Evolutionary conservation across 2,113 vertebrate genomes (phyloP), one percentile per base, ranked within the genome.

Genomic region (Oreochromis aureus): DNA sequence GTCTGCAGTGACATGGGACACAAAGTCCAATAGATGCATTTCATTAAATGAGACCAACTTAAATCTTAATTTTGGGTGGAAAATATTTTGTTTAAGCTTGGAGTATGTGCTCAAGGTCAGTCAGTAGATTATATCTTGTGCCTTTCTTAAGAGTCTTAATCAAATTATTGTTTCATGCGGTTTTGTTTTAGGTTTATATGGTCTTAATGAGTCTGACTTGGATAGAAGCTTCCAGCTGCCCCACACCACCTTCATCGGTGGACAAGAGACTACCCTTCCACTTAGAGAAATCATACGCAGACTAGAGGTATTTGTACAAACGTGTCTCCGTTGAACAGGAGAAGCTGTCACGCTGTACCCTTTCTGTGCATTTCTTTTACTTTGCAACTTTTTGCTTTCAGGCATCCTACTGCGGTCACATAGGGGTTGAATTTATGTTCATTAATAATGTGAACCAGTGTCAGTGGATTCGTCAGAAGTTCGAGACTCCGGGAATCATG

Each of bases 371-470:
- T 61, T 39, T 58, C 19, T 41, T 82, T 12, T 11, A 76, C 71
- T 76, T 76, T 76, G 44, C 16, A 73, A 54, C 85, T 32, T 10
- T 54, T 41, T 6, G 39, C 51, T 83, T 73, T 19, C 92, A 99
- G 98, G 97, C 94, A 92, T 96, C 98, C 1, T 98, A 98, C 93
- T 99, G 98, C 73, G 96, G 98, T 92, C 98, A 98, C 94, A 97
- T 98, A 0, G 98, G 98, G 0, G 97, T 99, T 61, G 97, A 99
- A 90, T 98, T 98, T 93, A 99, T 99, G 98, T 99, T 99, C 84
- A 98, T 99, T 93, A 98, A 98, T 2, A 98, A 98, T 80, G 92
- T 99, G 96, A 96, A 97, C 89, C 98, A 98, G 90, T 98, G 98
- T 90, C 98, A 98, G 87, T 98, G 98, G 98, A 99, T 99, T 86